Evolutionary conservation across 2,888 invertebrate species (phyloP).

Genomic region (Scelioninae gen. 1): DNA sequence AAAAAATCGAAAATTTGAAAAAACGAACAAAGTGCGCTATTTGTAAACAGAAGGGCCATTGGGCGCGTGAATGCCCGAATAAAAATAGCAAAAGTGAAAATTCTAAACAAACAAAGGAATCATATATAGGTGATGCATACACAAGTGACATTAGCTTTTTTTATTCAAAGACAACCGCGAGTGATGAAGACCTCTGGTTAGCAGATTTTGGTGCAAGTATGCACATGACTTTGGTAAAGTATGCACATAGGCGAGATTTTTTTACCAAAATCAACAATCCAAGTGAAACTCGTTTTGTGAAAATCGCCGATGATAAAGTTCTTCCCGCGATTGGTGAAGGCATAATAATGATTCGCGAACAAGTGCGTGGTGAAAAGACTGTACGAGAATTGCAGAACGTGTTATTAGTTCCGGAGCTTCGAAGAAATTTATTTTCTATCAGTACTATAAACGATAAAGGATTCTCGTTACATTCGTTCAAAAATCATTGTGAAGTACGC

Average conservation of each 20-base stretch:
- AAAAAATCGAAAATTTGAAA: neutral
- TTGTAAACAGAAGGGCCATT: conserved; percentile 33
- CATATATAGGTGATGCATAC: neutral
- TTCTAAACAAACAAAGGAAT: neutral
- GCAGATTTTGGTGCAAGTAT: conserved; percentile 11
- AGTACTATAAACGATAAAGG: conserved; percentile 23
- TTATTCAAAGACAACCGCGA: conserved; percentile 29
- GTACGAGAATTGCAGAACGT: conserved; percentile 47
- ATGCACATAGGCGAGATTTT: too few species aligned
- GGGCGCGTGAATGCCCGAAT: conserved; percentile 36
- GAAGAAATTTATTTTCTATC: conserved; percentile 44
- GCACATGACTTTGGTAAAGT: too few species aligned
- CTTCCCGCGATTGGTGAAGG: conserved; percentile 39
- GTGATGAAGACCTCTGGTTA: conserved; percentile 9
- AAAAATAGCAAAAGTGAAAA: neutral
- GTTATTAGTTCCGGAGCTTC: conserved; percentile 52
- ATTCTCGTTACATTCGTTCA: conserved; percentile 33
- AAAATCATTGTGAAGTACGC: conserved; percentile 36
- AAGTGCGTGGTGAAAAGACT: conserved; percentile 2
- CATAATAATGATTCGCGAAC: conserved; percentile 34
- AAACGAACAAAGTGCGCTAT: conserved; percentile 12
- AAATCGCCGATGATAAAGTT: conserved; percentile 44
- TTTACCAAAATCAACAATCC: conserved; percentile 2
- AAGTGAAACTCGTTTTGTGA: conserved; percentile 10
- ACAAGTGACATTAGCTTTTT: conserved; percentile 18